These are phyloP conservation scores for Nematolebias whitei DNA, from an alignment of 2,113 vertebrate genomes.

Conservation along the genomic window DNA sequence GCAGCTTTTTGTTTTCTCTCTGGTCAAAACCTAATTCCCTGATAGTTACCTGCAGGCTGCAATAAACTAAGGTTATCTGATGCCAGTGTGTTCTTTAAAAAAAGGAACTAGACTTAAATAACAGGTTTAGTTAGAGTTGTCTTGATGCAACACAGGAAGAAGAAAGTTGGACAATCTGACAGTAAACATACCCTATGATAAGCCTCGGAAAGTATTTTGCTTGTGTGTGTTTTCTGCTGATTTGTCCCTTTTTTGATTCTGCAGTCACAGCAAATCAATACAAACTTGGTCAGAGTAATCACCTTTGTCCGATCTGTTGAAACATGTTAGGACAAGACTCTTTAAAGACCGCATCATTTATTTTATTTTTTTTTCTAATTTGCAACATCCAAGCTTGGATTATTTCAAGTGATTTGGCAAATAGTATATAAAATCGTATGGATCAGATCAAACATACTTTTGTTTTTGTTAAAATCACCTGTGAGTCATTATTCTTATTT, in stretches of 20 bases:
- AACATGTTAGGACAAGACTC: not conserved
- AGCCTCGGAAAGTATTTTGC: no score
- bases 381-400: not conserved
- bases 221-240: not conserved
- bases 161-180: not conserved
- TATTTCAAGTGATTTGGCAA: not conserved
- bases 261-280: not conserved
- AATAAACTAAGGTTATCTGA: no score
- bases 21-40: no score
- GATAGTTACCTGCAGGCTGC: no score
- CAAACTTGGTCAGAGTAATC: not conserved
- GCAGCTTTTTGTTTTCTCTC: no score
- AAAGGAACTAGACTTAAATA: no score
- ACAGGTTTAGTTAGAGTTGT: no score
- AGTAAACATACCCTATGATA: no score
- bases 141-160: not conserved
- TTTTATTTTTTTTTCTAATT: no score
- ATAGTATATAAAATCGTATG: no score
- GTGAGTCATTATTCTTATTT: slow-evolving; percentile 10
- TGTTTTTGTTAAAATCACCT: slow-evolving; percentile 4
- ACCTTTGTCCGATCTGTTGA: not conserved
- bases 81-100: no score
- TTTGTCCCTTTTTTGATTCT: not conserved
- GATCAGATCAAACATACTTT: not conserved
- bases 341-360: not conserved